Percentiles rank a stretch among this genome's conserved stretches.
These are phyloP conservation scores for Perithous albicinctus DNA, from an alignment of 2,888 invertebrate genomes.

Conservation along the genomic window DNA sequence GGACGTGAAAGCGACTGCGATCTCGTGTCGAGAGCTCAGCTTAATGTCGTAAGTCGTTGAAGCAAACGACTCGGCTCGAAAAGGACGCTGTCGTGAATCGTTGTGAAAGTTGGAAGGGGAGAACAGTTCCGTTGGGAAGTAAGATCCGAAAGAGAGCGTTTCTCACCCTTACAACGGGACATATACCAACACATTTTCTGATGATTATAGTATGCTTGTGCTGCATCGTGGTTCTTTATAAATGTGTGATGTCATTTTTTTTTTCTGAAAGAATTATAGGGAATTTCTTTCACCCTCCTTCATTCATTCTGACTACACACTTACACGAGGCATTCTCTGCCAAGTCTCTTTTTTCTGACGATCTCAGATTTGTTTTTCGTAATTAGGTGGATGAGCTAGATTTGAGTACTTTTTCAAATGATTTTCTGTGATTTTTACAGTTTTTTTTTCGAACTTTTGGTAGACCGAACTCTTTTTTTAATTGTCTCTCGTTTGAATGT, in stretches of 20 bases:
- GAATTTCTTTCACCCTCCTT: background rate
- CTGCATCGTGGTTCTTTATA: background rate
- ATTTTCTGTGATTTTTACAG: no score
- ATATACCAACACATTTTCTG: background rate
- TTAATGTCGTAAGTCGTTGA: constrained; percentile 73
- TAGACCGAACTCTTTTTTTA: no score
- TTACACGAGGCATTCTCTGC: background rate
- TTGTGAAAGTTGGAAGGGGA: constrained; percentile 1
- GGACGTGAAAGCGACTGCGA: constrained; percentile 47
- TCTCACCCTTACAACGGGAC: constrained; percentile 19
- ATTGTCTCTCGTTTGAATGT: no score
- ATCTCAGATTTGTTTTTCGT: no score
- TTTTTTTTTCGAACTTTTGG: no score
- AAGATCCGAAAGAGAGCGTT: constrained; percentile 7
- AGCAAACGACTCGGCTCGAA: constrained; percentile 64
- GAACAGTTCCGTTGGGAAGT: constrained; percentile 21
- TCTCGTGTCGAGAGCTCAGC: constrained; percentile 60
- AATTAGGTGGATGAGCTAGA: no score
- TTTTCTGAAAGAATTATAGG: background rate
- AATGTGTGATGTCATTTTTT: background rate
- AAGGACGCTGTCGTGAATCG: constrained; percentile 28
- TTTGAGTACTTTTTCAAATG: no score
- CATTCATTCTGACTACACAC: background rate
- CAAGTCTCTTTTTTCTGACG: no score
- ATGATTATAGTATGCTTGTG: background rate